Evolutionary conservation across 2,888 invertebrate species (phyloP).

Genomic region (Sinelater perroti): DNA sequence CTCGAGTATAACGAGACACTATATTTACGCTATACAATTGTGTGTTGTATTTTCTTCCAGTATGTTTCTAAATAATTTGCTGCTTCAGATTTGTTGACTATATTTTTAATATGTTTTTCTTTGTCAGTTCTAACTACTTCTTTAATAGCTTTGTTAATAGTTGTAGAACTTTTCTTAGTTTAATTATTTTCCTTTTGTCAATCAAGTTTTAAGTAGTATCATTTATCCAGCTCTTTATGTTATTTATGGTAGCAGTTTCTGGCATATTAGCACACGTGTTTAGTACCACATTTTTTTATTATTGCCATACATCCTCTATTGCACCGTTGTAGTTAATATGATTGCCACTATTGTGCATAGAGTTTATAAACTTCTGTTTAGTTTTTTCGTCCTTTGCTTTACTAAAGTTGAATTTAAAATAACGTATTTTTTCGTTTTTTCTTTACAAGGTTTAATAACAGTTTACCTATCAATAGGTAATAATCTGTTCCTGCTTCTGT

Average conservation of each 20-base stretch:
- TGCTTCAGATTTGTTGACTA: not conserved
- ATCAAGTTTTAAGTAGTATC: not conserved
- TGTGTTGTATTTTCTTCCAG: not conserved
- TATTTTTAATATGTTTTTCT: not conserved
- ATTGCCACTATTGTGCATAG: not conserved
- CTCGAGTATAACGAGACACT: not conserved
- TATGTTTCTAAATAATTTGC: constrained; percentile 3
- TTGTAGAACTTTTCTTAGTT: too few species aligned
- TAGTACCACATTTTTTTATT: not conserved
- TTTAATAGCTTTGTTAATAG: not conserved
- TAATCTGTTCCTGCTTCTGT: too few species aligned
- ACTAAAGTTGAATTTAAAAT: too few species aligned
- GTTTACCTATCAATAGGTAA: too few species aligned
- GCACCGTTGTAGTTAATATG: not conserved
- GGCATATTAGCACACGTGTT: too few species aligned
- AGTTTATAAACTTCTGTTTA: not conserved
- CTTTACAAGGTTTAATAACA: too few species aligned
- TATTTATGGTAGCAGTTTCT: too few species aligned
- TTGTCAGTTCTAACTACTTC: not conserved
- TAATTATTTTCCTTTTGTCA: too few species aligned
- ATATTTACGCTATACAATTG: not conserved
- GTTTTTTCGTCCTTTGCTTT: too few species aligned
- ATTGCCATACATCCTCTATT: not conserved
- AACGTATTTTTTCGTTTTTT: too few species aligned
- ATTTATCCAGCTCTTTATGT: too few species aligned